phyloP scores from a whole-genome alignment of 2,113 vertebrate genomes.

The Mungos mungo region DNA sequence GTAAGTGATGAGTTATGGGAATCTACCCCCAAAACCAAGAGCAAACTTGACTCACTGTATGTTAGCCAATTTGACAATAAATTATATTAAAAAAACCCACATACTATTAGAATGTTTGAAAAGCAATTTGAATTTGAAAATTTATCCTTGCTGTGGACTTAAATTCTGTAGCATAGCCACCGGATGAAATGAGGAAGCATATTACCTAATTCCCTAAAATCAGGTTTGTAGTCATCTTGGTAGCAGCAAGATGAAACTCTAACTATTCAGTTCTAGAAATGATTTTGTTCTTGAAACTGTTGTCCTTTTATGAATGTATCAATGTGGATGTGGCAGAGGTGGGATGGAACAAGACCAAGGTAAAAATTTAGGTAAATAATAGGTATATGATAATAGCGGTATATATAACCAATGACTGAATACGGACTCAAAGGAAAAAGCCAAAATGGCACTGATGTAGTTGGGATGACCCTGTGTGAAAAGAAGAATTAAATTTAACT shows the following conservation, averaged over 20 bases:
- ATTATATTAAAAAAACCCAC: too few relatives aligned
- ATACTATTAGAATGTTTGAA: too few relatives aligned
- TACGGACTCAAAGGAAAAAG: not conserved
- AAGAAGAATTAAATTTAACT: slow-evolving; percentile 25
- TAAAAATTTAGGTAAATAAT: slow-evolving; percentile 5
- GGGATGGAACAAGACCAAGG: not conserved
- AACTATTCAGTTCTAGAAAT: slow-evolving; percentile 18
- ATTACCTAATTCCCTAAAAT: not conserved
- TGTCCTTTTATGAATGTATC: not conserved
- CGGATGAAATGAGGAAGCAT: not conserved
- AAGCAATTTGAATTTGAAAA: slow-evolving; percentile 26
- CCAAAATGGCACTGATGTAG: not conserved
- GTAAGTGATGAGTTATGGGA: too few relatives aligned
- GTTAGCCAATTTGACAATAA: too few relatives aligned
- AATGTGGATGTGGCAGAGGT: not conserved
- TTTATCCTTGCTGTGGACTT: slow-evolving; percentile 17
- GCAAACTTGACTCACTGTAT: too few relatives aligned
- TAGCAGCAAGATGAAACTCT: slow-evolving; percentile 3
- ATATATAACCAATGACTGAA: slow-evolving; percentile 14
- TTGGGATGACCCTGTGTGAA: not conserved
- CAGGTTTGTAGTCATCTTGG: not conserved
- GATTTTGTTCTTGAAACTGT: slow-evolving; percentile 12
- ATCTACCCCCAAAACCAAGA: too few relatives aligned
- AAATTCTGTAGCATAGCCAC: not conserved
- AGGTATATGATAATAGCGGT: not conserved